Percentiles rank a stretch among this genome's conserved stretches.
These are phyloP conservation scores for Heliothis subflexa DNA, from an alignment of 1,140 invertebrate species.

Conservation along the genomic window DNA sequence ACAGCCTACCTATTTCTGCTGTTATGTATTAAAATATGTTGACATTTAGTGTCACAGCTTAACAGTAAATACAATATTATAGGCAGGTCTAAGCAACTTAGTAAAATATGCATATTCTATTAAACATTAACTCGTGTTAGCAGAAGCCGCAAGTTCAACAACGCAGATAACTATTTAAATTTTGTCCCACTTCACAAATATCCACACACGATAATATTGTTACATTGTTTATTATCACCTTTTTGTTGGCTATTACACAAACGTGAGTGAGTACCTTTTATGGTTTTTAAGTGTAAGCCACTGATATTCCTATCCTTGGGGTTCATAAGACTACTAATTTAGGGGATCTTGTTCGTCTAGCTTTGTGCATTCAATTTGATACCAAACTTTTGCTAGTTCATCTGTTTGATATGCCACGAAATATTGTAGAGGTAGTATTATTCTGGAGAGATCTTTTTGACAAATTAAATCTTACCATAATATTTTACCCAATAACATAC, in stretches of 20 bases:
- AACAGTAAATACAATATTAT: not conserved
- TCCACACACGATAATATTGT: conserved; percentile 31
- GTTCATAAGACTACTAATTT: not conserved
- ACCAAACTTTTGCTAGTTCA: no score
- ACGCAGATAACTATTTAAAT: conserved; percentile 58
- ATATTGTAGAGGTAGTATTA: no score
- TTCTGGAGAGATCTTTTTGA: no score
- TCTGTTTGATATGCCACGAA: no score
- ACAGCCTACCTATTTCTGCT: not conserved
- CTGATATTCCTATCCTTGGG: not conserved
- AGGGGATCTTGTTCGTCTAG: no score
- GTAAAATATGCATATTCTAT: conserved; percentile 40
- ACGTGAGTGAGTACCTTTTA: not conserved
- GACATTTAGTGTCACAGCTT: conserved; percentile 19
- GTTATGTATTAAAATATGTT: conserved; percentile 21
- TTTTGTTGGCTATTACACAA: not conserved
- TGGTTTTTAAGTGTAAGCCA: not conserved
- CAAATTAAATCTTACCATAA: no score
- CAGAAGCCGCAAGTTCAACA: conserved; percentile 46
- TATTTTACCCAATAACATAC: no score
- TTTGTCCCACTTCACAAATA: conserved; percentile 49
- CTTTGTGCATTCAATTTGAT: no score
- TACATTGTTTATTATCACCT: conserved; percentile 17
- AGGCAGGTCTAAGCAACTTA: conserved; percentile 18
- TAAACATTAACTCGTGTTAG: conserved; percentile 39